These are phyloP conservation scores for Periophthalmodon schlosseri DNA, from an alignment of 2,113 vertebrate genomes.

Conservation along the genomic window DNA sequence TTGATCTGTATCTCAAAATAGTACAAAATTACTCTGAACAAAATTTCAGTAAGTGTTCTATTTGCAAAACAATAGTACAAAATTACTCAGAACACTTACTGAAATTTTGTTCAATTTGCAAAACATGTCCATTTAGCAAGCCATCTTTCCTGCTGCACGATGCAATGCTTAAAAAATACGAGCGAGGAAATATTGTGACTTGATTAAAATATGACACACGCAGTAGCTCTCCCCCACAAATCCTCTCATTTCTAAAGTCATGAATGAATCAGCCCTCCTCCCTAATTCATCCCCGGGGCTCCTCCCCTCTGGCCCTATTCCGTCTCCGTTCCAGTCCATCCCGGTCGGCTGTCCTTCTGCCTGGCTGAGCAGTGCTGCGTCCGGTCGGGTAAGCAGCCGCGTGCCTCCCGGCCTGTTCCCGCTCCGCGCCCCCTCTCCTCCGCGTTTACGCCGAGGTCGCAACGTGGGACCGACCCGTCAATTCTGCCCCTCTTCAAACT, in stretches of 20 bases:
- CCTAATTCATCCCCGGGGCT: slow-evolving; percentile 30
- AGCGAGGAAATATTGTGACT: not conserved
- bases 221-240: slow-evolving; percentile 15
- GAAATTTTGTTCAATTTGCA: no score
- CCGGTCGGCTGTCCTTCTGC: slow-evolving; percentile 37
- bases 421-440: slow-evolving; percentile 15
- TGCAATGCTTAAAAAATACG: not conserved
- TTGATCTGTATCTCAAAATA: no score
- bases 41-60: no score
- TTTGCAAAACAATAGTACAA: not conserved
- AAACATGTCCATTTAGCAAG: not conserved
- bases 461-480: slow-evolving; percentile 47
- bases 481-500: slow-evolving; percentile 47
- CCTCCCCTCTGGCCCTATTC: slow-evolving; percentile 30
- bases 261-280: slow-evolving; percentile 42
- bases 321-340: slow-evolving; percentile 24
- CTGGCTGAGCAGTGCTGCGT: slow-evolving; percentile 34
- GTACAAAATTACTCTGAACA: no score
- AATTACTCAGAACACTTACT: no score
- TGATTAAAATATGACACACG: not conserved
- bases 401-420: slow-evolving; percentile 58
- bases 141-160: not conserved
- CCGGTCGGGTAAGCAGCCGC: slow-evolving; percentile 38
- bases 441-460: slow-evolving; percentile 29
- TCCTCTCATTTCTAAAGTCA: slow-evolving; percentile 8